phyloP scores from a whole-genome alignment of 2,797 vertebrate genomes.

The Artibeus jamaicensis region DNA sequence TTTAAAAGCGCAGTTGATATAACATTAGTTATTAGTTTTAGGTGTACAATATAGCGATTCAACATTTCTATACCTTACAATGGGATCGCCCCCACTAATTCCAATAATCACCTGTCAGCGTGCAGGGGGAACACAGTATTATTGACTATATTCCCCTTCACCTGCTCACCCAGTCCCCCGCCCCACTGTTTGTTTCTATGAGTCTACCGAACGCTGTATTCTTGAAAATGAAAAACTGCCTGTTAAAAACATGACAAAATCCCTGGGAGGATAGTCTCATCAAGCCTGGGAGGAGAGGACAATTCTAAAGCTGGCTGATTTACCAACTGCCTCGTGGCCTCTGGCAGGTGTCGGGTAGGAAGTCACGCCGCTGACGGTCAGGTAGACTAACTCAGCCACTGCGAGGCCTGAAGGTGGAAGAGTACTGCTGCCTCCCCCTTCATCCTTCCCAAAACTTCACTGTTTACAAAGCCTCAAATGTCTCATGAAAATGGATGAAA shows the following conservation, averaged over 20 bases:
- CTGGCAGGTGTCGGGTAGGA: background rate
- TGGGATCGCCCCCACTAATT: background rate
- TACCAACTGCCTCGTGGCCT: background rate
- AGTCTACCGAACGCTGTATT: background rate
- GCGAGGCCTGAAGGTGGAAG: background rate
- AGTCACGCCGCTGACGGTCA: fast-evolving
- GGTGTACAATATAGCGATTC: no score
- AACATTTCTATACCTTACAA: background rate
- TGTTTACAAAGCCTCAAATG: background rate
- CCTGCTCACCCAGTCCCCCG: background rate
- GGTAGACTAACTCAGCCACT: fast-evolving
- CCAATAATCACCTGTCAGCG: background rate
- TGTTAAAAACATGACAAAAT: background rate
- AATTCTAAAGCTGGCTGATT: background rate
- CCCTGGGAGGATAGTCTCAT: background rate
- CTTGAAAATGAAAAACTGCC: background rate
- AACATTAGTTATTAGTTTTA: background rate
- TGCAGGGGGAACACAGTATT: no score
- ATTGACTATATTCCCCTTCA: background rate
- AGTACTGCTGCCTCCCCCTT: background rate
- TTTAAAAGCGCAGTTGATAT: background rate
- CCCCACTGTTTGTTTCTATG: background rate
- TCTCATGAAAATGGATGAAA: constrained; percentile 27
- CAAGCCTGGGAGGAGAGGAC: background rate
- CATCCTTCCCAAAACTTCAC: background rate